Base-by-base conservation (phyloP, 1,140 invertebrate genomes). In the Dysdera silvatica region DNA sequence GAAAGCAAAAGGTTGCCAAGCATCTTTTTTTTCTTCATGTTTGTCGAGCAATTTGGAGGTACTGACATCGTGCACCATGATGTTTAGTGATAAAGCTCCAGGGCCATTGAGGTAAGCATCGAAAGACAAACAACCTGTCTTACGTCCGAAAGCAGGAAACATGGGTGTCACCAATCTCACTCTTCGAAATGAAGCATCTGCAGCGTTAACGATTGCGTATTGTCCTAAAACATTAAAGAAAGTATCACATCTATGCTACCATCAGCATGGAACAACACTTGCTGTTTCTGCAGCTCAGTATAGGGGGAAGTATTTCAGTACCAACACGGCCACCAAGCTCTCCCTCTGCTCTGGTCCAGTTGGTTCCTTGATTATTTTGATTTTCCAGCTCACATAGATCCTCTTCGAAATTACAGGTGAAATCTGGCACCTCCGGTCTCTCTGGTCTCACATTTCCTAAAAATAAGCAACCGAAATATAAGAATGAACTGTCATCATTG, bases 371-470 rank as follows among this genome's bases (percentile, higher is more conserved):
- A 24, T 63, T 63, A 18, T 61, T 61, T 12, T 47, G 40, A 23
- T 63, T 63, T 4, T 23, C 43, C 32, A 63, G 12, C 1, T 45
- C 61, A 16, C 61, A 63, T 45, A 63, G 37, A 12, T 63, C 61
- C 10, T 45, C 41, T 28, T 65, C 63, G 23, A 65, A 65, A 20
- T 59, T 29, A 26, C 63, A 65, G 16, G 53, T 48, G 35, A 60
- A 65, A 23, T 65, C 63, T 4, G 63, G 63, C 5, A 65, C 57
- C 29, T 65, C 56, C 10, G 63, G 63, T 1, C 56, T 56, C 12
- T 56, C 56, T 28, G 63, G 63, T 0, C 63, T 31, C 3, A 35
- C 24, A 4, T 65, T 32, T 33, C 62, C 62, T 65, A 8, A n/a
- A 33, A 58, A 26, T 14, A 26, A 10, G 23, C 29, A 8, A 6